phyloP scores from a whole-genome alignment of 2,113 vertebrate species.

The Holacanthus passer region DNA sequence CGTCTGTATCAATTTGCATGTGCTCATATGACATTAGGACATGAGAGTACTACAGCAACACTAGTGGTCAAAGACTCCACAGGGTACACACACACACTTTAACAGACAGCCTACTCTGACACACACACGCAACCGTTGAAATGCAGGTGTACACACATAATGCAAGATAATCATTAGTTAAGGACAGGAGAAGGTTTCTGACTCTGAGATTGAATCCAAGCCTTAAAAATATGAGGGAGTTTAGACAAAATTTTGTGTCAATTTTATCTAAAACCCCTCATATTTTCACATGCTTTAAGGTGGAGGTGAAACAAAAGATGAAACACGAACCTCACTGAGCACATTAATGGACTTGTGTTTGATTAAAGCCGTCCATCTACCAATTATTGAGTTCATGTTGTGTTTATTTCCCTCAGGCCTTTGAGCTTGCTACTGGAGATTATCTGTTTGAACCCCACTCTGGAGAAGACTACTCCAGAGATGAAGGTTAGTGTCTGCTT shows the following conservation, averaged over 20 bases:
- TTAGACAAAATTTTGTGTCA: neutral
- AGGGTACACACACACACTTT: neutral
- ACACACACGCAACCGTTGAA: neutral
- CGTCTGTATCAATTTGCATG: neutral
- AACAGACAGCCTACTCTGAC: neutral
- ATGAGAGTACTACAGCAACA: neutral
- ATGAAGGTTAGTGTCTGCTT: constrained; percentile 92
- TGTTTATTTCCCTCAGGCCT: constrained; percentile 84
- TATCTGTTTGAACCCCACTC: constrained; percentile 98
- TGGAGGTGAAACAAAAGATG: neutral
- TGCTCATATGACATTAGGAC: neutral
- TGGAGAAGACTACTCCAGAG: constrained; percentile 95
- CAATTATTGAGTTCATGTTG: neutral
- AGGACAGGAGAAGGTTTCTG: too few species aligned
- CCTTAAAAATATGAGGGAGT: neutral
- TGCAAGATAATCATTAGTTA: neutral
- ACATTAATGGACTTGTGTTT: neutral
- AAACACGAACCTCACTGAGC: neutral
- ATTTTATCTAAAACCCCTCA: too few species aligned
- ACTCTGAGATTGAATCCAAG: neutral
- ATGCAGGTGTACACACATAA: neutral
- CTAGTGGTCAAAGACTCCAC: neutral
- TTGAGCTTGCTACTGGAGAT: constrained; percentile 96
- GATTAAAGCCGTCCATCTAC: neutral
- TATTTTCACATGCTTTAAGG: neutral